Conservation (phyloP, 1,140 invertebrate species). For the Babylonia areolata region DNA sequence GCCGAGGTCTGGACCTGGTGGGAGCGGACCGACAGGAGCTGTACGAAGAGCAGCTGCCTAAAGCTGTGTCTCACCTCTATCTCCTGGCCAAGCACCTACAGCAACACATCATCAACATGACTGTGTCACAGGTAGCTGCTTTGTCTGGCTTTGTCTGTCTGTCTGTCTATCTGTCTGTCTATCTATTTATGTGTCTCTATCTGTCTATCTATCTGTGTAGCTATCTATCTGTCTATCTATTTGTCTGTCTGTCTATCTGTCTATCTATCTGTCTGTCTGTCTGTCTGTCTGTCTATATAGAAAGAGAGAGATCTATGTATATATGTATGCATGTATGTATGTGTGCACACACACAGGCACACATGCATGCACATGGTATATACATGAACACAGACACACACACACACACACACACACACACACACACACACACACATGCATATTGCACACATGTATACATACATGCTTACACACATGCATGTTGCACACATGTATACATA, state of each 20-base stretch:
- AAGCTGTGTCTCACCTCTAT: too few relatives aligned
- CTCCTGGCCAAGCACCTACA: slow-evolving; percentile 60
- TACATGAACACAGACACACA: not conserved
- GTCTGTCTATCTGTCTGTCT: too few relatives aligned
- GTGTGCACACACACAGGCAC: not conserved
- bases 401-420: not conserved
- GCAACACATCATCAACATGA: slow-evolving; percentile 44
- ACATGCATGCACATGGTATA: not conserved
- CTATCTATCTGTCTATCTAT: too few relatives aligned
- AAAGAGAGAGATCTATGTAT: too few relatives aligned
- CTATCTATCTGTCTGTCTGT: not conserved
- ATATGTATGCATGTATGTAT: not conserved
- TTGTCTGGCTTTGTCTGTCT: not conserved
- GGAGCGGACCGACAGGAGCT: slow-evolving; percentile 50
- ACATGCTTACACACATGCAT: too few relatives aligned
- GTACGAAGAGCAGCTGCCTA: slow-evolving; percentile 55
- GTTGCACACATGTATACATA: too few relatives aligned
- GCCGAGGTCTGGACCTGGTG: slow-evolving; percentile 53
- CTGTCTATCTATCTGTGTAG: too few relatives aligned
- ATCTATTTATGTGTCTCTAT: too few relatives aligned
- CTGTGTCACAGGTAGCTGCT: slow-evolving; percentile 38
- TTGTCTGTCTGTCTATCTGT: too few relatives aligned
- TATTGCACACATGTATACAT: not conserved
- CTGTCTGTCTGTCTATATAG: not conserved
- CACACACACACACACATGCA: not conserved